Conservation (phyloP, 1,140 invertebrate genomes). For the Apolygus lucorum region DNA sequence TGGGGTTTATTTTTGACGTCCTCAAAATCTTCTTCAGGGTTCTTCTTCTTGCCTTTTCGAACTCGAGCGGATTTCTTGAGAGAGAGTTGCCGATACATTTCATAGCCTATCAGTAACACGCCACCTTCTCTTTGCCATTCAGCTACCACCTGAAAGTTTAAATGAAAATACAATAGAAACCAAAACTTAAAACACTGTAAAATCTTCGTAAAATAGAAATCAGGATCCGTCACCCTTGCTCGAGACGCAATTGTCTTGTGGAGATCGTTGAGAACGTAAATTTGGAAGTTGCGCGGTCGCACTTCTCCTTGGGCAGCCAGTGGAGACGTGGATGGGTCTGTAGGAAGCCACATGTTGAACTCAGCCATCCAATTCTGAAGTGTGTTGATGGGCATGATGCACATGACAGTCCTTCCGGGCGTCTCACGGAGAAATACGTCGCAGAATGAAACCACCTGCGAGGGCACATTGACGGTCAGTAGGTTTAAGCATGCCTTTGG, state of each 20-base stretch:
- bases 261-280: slow-evolving; percentile 87
- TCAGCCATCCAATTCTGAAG: slow-evolving; percentile 97
- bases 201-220: no score
- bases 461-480: background rate
- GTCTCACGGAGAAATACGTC: slow-evolving; percentile 92
- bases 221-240: slow-evolving; percentile 55
- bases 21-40: slow-evolving; percentile 48
- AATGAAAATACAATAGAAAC: no score
- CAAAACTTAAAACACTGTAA: no score
- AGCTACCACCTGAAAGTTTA: slow-evolving; percentile 47
- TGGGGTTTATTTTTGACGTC: slow-evolving; percentile 75
- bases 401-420: slow-evolving; percentile 77
- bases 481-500: background rate
- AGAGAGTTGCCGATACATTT: slow-evolving; percentile 84
- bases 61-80: slow-evolving; percentile 60
- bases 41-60: slow-evolving; percentile 45
- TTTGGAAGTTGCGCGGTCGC: slow-evolving; percentile 67
- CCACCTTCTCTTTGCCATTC: slow-evolving; percentile 84
- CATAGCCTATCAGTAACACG: slow-evolving; percentile 94
- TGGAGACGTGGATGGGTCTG: slow-evolving; percentile 40
- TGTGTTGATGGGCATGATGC: slow-evolving; percentile 98
- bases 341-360: slow-evolving; percentile 92
- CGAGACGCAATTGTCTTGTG: slow-evolving; percentile 83
- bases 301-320: slow-evolving; percentile 51
- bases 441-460: slow-evolving; percentile 76